Base-by-base conservation (phyloP, 2,888 invertebrate species). In the Steinernema hermaphroditum region DNA sequence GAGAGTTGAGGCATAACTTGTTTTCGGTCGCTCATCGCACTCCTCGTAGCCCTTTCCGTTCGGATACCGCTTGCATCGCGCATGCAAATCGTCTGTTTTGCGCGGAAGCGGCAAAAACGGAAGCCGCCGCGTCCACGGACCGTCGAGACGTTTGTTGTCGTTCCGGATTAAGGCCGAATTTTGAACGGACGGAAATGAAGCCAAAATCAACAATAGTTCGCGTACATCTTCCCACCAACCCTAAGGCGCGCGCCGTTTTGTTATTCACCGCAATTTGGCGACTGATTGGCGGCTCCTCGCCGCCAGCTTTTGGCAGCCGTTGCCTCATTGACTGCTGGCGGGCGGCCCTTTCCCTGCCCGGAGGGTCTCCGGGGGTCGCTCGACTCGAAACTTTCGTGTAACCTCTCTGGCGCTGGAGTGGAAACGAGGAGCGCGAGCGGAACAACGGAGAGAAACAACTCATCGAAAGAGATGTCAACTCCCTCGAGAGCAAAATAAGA, bases 261-360 rank as follows among this genome's bases (percentile, higher is more conserved):
- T 62, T 62, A 34, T 62, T 62, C 62, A 62, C 62, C 62, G 62
- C 62, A 62, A 62, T 62, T 62, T 62, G 62, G 62, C 62, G 62
- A 62, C 62, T 62, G 62, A 62, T 62, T 62, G 62, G 62, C 32
- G 32, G 62, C 62, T 37, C 37, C 37, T 62, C 62, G 62, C 16
- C 62, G 62, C 32, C n/a, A n/a, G n/a, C 62, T 32, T 62, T 62
- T 62, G 62, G 62, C 62, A 32, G 62, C 62, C 12, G 62, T 62
- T 32, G 62, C 62, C 32, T 29, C 62, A n/a, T 29, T 62, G 32
- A 62, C 62, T 24, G 62, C 62, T 24, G n/a, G n/a, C 22, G 62
- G 62, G 16, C 9, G 32, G 27, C 32, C 62, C 19, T 46, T 19
- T 32, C 16, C 32, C 62, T 62, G 62, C 62, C 62, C 62, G 62